phyloP scores from a whole-genome alignment of 2,797 vertebrate species.

The Taeniopygia guttata region DNA sequence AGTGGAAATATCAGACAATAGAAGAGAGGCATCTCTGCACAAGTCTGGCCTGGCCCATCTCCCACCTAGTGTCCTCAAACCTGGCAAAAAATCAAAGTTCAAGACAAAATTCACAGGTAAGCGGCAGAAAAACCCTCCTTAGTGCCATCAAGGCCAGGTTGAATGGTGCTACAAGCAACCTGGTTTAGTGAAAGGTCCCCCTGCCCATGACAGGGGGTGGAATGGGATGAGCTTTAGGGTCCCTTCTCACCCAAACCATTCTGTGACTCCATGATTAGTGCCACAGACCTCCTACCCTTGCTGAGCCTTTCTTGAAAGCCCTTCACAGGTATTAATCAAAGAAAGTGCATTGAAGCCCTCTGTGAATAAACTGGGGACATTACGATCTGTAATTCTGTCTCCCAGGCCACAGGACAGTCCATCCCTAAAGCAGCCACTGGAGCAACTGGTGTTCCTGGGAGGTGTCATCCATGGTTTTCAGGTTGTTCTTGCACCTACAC shows the following conservation, averaged over 20 bases:
- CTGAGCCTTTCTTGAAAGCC: neutral
- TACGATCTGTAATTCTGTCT: fast-evolving
- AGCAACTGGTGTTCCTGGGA: neutral
- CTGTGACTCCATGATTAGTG: neutral
- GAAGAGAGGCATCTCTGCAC: neutral
- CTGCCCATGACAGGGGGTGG: neutral
- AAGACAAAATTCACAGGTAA: neutral
- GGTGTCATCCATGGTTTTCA: neutral
- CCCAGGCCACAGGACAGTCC: neutral
- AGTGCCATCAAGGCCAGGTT: neutral
- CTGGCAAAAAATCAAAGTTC: neutral
- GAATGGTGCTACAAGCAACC: neutral
- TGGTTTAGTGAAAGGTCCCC: neutral
- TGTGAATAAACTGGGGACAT: neutral
- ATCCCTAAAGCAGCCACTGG: neutral
- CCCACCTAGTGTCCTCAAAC: neutral
- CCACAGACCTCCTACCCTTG: neutral
- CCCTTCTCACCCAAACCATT: neutral
- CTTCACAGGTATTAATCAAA: neutral
- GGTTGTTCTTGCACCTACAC: neutral
- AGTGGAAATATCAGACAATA: neutral
- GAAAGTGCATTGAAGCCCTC: neutral
- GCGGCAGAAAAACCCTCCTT: neutral
- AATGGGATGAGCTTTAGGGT: neutral
- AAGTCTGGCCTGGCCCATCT: neutral